These are phyloP conservation scores for Hirtodrosophila cameraria DNA, from an alignment of 2,888 invertebrate species.

Conservation along the genomic window DNA sequence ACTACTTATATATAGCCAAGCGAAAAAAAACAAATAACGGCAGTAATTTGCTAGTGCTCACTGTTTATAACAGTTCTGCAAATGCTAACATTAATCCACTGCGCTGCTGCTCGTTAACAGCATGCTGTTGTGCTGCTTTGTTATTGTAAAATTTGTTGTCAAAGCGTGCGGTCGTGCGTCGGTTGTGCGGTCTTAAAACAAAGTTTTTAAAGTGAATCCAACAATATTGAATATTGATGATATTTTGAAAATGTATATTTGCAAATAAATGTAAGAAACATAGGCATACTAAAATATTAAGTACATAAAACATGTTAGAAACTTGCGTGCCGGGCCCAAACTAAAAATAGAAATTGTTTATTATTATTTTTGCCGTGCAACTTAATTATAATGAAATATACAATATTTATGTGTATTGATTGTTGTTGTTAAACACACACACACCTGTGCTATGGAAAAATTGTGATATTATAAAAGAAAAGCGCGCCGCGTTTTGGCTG, in stretches of 20 bases:
- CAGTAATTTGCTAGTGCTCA: not conserved
- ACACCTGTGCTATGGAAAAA: slow-evolving; percentile 37
- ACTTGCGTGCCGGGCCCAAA: slow-evolving; percentile 13
- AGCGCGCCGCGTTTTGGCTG: slow-evolving; percentile 37
- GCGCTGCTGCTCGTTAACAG: slow-evolving; percentile 27
- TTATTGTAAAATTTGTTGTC: slow-evolving; percentile 49
- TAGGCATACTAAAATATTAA: slow-evolving; percentile 2
- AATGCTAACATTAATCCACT: not conserved
- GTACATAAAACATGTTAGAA: not conserved
- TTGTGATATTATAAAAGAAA: slow-evolving; percentile 42
- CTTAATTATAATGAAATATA: slow-evolving; percentile 1
- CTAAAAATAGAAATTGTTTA: slow-evolving; percentile 13
- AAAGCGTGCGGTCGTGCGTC: slow-evolving; percentile 46
- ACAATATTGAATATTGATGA: slow-evolving; percentile 37
- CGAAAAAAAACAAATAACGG: slow-evolving; percentile 8
- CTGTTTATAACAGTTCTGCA: slow-evolving; percentile 4
- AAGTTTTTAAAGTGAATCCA: slow-evolving; percentile 40
- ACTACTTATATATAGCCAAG: too few species aligned
- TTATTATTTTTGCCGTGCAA: slow-evolving; percentile 39
- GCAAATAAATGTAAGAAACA: slow-evolving; percentile 46
- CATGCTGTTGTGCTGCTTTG: slow-evolving; percentile 14
- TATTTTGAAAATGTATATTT: slow-evolving; percentile 30
- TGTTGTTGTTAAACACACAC: slow-evolving; percentile 31
- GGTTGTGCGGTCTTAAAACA: slow-evolving; percentile 28
- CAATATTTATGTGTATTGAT: not conserved